A percentile compares a stretch with the other conserved stretches of the same genome.
These are phyloP conservation scores for Apteryx owenii DNA, from an alignment of 2,113 vertebrate species.

Conservation along the genomic window DNA sequence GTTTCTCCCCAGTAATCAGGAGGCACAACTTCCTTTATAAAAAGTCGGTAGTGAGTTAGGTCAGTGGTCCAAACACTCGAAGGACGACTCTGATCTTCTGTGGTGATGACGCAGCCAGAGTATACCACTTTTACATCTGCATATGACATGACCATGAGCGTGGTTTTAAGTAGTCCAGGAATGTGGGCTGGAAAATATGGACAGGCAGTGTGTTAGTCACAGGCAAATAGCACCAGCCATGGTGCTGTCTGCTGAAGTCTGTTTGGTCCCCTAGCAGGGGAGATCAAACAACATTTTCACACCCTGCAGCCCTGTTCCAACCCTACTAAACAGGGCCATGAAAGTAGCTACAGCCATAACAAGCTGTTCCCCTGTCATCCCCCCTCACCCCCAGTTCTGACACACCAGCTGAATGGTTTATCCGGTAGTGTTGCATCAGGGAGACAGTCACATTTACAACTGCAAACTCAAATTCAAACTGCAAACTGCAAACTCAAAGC, in stretches of 20 bases:
- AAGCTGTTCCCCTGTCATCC: background rate
- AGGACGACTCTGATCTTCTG: slow-evolving; percentile 2
- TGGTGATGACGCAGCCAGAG: background rate
- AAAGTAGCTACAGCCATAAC: background rate
- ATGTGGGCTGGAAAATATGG: slow-evolving; percentile 79
- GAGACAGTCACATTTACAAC: background rate
- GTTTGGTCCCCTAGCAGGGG: background rate
- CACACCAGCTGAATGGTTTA: background rate
- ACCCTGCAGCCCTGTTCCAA: background rate
- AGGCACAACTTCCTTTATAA: slow-evolving; percentile 57
- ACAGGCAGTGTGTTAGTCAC: background rate
- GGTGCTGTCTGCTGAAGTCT: background rate
- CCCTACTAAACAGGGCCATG: background rate
- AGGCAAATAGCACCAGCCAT: background rate
- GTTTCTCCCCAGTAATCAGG: slow-evolving; percentile 59
- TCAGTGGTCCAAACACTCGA: slow-evolving; percentile 29
- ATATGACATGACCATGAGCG: slow-evolving; percentile 90
- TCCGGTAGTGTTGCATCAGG: background rate
- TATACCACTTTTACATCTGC: slow-evolving; percentile 66
- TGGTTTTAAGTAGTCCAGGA: slow-evolving; percentile 89
- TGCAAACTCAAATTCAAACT: background rate
- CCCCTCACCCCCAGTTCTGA: background rate
- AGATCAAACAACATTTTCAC: background rate
- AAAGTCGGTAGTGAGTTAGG: slow-evolving; percentile 15
- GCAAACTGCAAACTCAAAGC: background rate